Evolutionary conservation across 2,113 vertebrate species (phyloP), one percentile per base, ranked within the genome.

Genomic region (Otolemur garnettii): DNA sequence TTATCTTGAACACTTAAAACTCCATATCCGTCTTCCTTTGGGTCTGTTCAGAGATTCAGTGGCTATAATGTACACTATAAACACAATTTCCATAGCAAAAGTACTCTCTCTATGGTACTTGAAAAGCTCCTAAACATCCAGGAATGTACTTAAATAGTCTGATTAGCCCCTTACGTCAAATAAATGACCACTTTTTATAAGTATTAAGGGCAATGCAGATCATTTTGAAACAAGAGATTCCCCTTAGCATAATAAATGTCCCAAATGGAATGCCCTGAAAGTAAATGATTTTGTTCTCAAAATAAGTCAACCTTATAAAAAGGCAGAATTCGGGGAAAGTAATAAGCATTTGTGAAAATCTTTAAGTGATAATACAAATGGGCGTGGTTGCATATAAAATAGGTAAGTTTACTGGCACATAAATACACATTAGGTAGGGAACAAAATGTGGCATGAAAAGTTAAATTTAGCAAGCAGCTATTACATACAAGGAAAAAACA

Each of bases 91-190:
- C 91, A 95, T 30, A 87, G 5, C 26, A 92, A 90, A 97, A 64
- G 55, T 72, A 95, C 38, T 92, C 97, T 90, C 94, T 92, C 26
- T 93, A 7, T 3, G 50, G 95, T 96, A 42, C 38, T 97, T 95
- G 18, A 82, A 96, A 91, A 87, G 72, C 21, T 96, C 87, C 84
- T 35, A 91, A 68, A 57, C 55, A 96, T 75, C 38, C 62, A 97
- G 53, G 87, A 97, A 72, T 83, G 57, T 80, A 87, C 42, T 95
- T 86, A 45, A 62, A n/a, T 28, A 72, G 30, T 86, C 87, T 96
- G 93, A 96, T 97, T 90, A 95, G 78, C 93, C 71, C 59, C 97
- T 94, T 90, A n/a, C 19, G 97, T 94, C 77, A 92, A 91, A 69
- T 86, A 97, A 95, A 64, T 15, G 50, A 84, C 71, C 35, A 28